These are phyloP conservation scores for Sphaerodactylus townsendi DNA, from an alignment of 2,113 vertebrate genomes.

Conservation along the genomic window DNA sequence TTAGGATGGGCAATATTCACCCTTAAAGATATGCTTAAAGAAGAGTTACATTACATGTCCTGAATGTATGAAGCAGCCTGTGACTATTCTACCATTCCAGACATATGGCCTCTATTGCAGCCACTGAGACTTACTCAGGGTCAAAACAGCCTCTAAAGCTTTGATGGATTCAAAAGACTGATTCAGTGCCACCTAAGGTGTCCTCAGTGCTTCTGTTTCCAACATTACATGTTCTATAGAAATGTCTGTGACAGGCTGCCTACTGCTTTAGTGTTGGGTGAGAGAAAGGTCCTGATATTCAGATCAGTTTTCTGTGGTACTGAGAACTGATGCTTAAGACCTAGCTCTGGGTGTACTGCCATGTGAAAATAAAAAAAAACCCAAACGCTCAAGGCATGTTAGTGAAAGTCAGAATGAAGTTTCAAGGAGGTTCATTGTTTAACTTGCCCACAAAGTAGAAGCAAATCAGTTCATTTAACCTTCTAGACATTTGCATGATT, in stretches of 20 bases:
- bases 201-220: not conserved
- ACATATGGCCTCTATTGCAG: not conserved
- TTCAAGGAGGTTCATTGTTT: not conserved
- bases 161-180: too few species aligned
- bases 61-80: not conserved
- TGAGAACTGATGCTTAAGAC: not conserved
- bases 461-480: not conserved
- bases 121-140: too few species aligned
- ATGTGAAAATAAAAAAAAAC: not conserved
- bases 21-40: too few species aligned
- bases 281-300: not conserved
- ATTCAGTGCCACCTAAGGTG: not conserved
- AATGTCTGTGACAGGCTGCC: not conserved
- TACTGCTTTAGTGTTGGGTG: not conserved
- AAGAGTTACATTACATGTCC: too few species aligned
- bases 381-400: not conserved
- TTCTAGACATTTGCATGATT: not conserved
- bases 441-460: not conserved
- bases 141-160: too few species aligned
- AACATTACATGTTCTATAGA: not conserved
- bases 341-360: not conserved
- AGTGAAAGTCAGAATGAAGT: not conserved
- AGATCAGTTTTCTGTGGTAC: not conserved
- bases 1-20: too few species aligned
- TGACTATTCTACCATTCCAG: not conserved